phyloP scores from a whole-genome alignment of 2,113 vertebrate genomes.

The Zosterops japonicus region DNA sequence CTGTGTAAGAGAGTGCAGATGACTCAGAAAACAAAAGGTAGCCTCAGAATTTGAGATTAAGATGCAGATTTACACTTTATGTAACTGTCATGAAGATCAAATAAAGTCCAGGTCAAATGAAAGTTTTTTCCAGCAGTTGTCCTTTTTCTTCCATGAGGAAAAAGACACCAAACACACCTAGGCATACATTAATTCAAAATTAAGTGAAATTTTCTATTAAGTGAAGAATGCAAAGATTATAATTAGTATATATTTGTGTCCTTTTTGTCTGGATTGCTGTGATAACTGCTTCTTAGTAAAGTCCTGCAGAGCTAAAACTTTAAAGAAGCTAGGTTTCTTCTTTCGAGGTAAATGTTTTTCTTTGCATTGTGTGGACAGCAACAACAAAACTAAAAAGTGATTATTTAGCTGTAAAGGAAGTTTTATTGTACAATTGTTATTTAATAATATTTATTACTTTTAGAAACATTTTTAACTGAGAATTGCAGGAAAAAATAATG shows the following conservation, averaged over 20 bases:
- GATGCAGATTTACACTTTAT: not conserved
- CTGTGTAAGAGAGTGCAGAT: not conserved
- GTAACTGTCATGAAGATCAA: not conserved
- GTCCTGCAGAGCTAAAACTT: conserved; percentile 22
- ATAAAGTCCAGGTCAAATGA: not conserved
- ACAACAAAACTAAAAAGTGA: conserved; percentile 3
- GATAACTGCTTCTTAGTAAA: conserved; percentile 25
- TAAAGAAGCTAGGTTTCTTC: not conserved
- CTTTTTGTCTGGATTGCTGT: not conserved
- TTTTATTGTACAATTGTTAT: conserved; percentile 33
- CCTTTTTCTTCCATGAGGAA: not conserved
- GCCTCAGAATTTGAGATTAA: not conserved
- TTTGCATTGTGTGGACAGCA: conserved; percentile 26
- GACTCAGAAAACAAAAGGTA: not conserved
- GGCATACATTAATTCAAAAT: not conserved
- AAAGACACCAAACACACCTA: not conserved
- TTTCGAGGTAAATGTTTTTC: conserved; percentile 31
- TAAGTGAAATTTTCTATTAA: not conserved
- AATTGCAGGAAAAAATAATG: conserved; percentile 40
- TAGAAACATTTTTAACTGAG: conserved; percentile 47
- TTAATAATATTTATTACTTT: conserved; percentile 67
- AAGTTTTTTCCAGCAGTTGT: not conserved
- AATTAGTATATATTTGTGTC: not conserved
- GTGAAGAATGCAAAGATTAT: not conserved
- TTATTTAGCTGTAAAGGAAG: conserved; percentile 44